Conservation (phyloP, 1,140 invertebrate genomes). For the Zaprionus ghesquierei region DNA sequence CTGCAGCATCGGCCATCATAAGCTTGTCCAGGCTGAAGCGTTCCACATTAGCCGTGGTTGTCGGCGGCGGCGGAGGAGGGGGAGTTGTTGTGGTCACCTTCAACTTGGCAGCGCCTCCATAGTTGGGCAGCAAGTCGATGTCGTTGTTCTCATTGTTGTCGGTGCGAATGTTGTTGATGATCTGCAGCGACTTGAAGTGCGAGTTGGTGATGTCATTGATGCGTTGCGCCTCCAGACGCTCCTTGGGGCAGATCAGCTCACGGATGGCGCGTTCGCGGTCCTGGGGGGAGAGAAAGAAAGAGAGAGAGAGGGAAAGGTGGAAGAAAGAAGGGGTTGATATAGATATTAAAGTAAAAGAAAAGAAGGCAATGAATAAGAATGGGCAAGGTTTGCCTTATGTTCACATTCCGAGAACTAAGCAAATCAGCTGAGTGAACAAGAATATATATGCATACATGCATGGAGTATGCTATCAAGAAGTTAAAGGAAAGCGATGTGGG, state of each 20-base stretch:
- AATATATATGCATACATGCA: background rate
- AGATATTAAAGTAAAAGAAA: background rate
- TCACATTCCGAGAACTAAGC: too few species aligned
- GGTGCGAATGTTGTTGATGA: constrained; percentile 76
- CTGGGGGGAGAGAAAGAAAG: constrained; percentile 18
- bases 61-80: background rate
- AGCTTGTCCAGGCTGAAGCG: constrained; percentile 65
- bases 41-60: constrained; percentile 25
- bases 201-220: constrained; percentile 80
- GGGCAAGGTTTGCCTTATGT: background rate
- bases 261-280: constrained; percentile 70
- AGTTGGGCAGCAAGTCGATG: constrained; percentile 67
- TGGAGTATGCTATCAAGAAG: background rate
- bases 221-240: constrained; percentile 73
- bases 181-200: constrained; percentile 80
- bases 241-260: constrained; percentile 75
- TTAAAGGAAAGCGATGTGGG: too few species aligned
- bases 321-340: too few species aligned
- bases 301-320: background rate
- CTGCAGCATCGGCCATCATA: constrained; percentile 67
- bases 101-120: constrained; percentile 34
- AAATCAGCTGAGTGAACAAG: too few species aligned
- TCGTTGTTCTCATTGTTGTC: constrained; percentile 82
- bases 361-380: background rate
- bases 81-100: constrained; percentile 34